Evolutionary conservation across 2,113 vertebrate genomes (phyloP).

Genomic region (Aspidoscelis tigris): DNA sequence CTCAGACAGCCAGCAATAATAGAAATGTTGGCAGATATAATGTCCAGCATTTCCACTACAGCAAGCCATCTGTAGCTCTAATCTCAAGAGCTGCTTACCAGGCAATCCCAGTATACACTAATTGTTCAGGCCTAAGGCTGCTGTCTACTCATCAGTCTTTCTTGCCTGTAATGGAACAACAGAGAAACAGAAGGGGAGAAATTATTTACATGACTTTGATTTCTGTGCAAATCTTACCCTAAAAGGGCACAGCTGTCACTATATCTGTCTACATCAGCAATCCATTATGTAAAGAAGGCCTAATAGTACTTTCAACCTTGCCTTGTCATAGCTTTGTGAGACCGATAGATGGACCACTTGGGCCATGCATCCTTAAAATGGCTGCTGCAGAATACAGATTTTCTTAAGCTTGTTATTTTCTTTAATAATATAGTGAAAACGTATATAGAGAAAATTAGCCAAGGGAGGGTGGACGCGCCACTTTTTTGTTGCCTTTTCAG

Average conservation of each 20-base stretch:
- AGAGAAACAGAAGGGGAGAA: not conserved
- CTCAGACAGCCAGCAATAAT: fast-evolving
- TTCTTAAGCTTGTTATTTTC: conserved; percentile 42
- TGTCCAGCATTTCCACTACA: fast-evolving
- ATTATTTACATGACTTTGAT: conserved; percentile 39
- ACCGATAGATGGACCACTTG: conserved; percentile 65
- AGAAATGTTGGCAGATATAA: fast-evolving
- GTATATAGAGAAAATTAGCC: conserved; percentile 60
- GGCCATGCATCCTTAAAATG: not conserved
- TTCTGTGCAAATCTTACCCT: conserved; percentile 45
- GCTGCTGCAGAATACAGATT: fast-evolving
- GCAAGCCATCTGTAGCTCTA: not conserved
- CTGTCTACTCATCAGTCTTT: not conserved
- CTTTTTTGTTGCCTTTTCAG: conserved; percentile 55
- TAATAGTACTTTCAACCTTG: conserved; percentile 42
- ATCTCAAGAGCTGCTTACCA: conserved; percentile 14
- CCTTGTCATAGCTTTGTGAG: conserved; percentile 24
- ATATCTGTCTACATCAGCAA: conserved; percentile 58
- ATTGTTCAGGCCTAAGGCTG: not conserved
- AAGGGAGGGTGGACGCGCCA: conserved; percentile 27
- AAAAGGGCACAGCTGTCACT: conserved; percentile 57
- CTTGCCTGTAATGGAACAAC: not conserved
- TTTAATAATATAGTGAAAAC: conserved; percentile 58
- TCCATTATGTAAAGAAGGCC: conserved; percentile 49
- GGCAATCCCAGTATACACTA: not conserved